Conservation (phyloP, 2,113 vertebrate species). For the Tupaia chinensis region DNA sequence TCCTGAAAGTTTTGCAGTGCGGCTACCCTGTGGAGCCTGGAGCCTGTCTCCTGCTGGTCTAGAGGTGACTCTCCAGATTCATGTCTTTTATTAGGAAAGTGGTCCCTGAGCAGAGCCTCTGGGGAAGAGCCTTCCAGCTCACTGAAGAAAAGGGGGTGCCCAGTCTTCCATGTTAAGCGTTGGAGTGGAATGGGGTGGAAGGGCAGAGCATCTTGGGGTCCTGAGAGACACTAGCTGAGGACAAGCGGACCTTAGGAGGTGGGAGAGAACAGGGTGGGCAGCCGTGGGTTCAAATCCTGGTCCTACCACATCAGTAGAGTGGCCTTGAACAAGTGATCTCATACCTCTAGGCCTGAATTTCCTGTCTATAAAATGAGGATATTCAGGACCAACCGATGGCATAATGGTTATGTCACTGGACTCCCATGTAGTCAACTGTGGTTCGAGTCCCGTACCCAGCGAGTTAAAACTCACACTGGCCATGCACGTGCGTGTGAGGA, state of each 20-base stretch:
- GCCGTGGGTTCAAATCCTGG: background rate
- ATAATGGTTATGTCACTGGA: no score
- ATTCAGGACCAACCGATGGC: background rate
- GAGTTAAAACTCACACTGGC: no score
- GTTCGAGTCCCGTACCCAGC: no score
- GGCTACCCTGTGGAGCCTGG: background rate
- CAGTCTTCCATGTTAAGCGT: no score
- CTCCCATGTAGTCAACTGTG: no score
- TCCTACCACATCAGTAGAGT: background rate
- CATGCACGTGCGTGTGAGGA: no score
- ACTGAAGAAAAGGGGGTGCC: background rate
- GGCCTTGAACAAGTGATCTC: background rate
- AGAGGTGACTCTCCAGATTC: background rate
- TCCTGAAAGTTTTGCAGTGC: background rate
- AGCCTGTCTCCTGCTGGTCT: background rate
- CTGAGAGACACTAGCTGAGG: background rate
- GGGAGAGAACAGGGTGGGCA: background rate
- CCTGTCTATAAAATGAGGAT: background rate
- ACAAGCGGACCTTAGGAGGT: background rate
- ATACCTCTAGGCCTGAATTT: background rate
- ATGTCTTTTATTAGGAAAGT: background rate
- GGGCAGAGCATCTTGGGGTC: background rate
- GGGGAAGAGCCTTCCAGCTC: background rate
- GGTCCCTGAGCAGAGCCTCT: background rate
- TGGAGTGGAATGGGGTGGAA: background rate